Conservation (phyloP, 1,140 invertebrate genomes). For the Elysia chlorotica region DNA sequence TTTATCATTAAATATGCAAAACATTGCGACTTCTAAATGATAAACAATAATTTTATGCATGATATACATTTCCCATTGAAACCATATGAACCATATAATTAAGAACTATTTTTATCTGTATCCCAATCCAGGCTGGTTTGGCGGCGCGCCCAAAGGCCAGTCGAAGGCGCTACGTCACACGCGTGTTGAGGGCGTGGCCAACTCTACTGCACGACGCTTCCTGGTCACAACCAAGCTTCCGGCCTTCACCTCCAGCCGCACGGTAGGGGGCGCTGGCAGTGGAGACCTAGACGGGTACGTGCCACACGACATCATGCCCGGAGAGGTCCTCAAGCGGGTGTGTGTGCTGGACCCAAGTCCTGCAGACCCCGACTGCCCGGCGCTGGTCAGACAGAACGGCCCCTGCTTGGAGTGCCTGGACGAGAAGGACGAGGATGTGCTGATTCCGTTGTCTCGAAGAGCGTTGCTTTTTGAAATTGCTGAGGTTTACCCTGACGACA, state of each 20-base stretch:
- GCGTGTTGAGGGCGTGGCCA: constrained; percentile 13
- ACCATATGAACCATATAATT: too few species aligned
- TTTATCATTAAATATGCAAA: too few species aligned
- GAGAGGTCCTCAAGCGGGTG: constrained; percentile 23
- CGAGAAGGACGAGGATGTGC: constrained; percentile 26
- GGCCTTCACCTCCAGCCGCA: constrained; percentile 14
- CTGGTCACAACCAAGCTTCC: constrained; percentile 23
- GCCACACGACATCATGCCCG: constrained; percentile 13
- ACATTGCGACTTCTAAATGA: too few species aligned
- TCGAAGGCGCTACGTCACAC: constrained; percentile 13
- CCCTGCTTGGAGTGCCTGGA: constrained; percentile 20
- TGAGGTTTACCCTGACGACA: constrained; percentile 6
- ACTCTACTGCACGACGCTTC: constrained; percentile 9
- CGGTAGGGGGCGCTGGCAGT: not conserved
- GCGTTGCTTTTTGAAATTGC: constrained; percentile 22
- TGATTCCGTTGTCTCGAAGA: constrained; percentile 16
- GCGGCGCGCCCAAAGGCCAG: not conserved
- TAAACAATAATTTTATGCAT: too few species aligned
- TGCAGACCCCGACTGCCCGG: not conserved
- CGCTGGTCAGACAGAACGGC: not conserved
- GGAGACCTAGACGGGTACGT: constrained; percentile 9
- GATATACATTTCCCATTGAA: too few species aligned
- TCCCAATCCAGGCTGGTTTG: constrained; percentile 28
- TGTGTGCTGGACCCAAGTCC: constrained; percentile 6
- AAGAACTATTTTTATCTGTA: too few species aligned